Percentiles rank a stretch among this genome's conserved stretches.
Evolutionary conservation across 1,140 invertebrate genomes (phyloP).

Genomic region (Reticulitermes speratus): DNA sequence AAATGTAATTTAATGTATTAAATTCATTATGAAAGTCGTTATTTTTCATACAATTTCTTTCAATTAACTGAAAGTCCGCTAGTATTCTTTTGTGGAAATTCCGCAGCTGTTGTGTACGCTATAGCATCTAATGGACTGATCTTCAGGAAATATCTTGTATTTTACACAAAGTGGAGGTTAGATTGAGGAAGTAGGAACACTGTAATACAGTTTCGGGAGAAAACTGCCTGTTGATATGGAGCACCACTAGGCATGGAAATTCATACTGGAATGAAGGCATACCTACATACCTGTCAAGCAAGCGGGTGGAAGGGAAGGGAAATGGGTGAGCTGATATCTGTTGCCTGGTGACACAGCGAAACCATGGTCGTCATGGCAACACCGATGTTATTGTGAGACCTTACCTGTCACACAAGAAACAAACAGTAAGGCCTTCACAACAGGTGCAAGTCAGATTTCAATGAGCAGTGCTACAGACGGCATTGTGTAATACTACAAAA

Average conservation of each 20-base stretch:
- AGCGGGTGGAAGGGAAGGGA: not conserved
- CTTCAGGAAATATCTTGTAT: not conserved
- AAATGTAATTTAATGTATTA: no score
- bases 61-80: no score
- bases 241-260: not conserved
- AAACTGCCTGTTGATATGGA: slow-evolving; percentile 5
- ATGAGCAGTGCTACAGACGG: not conserved
- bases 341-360: slow-evolving; percentile 1
- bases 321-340: not conserved
- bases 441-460: not conserved
- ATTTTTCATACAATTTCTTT: no score
- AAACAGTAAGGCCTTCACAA: not conserved
- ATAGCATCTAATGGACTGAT: not conserved
- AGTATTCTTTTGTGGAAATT: no score
- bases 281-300: not conserved
- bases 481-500: no score
- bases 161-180: not conserved
- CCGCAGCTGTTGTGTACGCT: not conserved
- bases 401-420: not conserved
- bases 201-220: not conserved
- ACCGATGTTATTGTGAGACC: not conserved
- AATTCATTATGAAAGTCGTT: no score
- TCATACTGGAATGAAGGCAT: not conserved
- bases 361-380: not conserved
- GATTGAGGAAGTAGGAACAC: not conserved